A percentile compares a stretch with the other conserved stretches of the same genome.
Conservation (phyloP, 2,888 invertebrate species). For the Actias luna region DNA sequence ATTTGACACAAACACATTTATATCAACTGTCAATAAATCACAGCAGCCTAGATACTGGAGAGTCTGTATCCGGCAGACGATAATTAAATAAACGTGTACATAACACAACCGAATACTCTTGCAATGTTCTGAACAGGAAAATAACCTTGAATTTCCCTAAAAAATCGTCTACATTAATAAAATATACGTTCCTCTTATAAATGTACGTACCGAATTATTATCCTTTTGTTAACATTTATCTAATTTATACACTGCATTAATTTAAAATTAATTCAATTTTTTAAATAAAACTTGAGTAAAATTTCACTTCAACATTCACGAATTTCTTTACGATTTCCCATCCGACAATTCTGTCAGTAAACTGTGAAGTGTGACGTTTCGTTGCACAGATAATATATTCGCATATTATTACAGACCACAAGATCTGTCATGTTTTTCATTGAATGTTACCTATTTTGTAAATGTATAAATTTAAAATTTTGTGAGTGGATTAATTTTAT, state of each 20-base stretch:
- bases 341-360: conserved; percentile 30
- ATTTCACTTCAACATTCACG: conserved; percentile 26
- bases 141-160: conserved; percentile 68
- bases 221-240: background rate
- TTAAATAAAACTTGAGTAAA: conserved; percentile 23
- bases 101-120: conserved; percentile 60
- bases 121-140: conserved; percentile 52
- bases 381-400: conserved; percentile 34
- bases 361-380: conserved; percentile 38
- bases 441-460: background rate
- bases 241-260: conserved; percentile 26
- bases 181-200: conserved; percentile 33
- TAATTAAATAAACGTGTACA: conserved; percentile 67
- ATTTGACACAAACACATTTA: conserved; percentile 32
- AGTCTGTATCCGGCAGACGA: conserved; percentile 43
- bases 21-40: conserved; percentile 31
- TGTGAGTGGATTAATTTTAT: no score
- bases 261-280: conserved; percentile 18
- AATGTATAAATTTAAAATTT: no score
- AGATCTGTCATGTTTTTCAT: background rate
- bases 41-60: conserved; percentile 47
- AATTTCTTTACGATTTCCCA: conserved; percentile 36
- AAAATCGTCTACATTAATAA: conserved; percentile 48
- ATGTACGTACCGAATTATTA: conserved; percentile 52
- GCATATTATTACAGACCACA: background rate